A percentile compares a stretch with the other conserved stretches of the same genome.
Conservation (phyloP, 2,113 vertebrate genomes). For the Dascyllus trimaculatus region DNA sequence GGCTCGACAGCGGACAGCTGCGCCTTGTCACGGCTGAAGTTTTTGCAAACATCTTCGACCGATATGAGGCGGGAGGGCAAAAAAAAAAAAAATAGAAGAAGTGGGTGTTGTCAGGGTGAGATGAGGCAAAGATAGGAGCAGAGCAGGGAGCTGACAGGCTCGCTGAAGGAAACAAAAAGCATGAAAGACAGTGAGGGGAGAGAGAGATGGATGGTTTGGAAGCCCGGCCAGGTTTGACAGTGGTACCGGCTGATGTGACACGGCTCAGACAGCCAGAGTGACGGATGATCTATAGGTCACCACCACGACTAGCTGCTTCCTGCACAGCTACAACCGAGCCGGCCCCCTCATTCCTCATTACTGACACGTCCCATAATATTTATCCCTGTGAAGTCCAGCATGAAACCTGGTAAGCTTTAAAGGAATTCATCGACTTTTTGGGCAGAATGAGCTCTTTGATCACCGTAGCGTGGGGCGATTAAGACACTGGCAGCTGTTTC, state of each 20-base stretch:
- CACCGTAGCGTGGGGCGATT: slow-evolving; percentile 32
- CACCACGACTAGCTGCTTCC: slow-evolving; percentile 70
- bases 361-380: slow-evolving; percentile 79
- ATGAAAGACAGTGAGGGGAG: slow-evolving; percentile 8
- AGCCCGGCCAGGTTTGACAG: slow-evolving; percentile 56
- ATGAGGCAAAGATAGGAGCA: slow-evolving; percentile 42
- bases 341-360: slow-evolving; percentile 70
- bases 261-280: slow-evolving; percentile 62
- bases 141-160: slow-evolving; percentile 21
- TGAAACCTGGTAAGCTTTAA: slow-evolving; percentile 72
- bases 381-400: slow-evolving; percentile 69
- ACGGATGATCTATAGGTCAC: slow-evolving; percentile 75
- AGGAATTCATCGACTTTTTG: slow-evolving; percentile 58
- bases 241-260: slow-evolving; percentile 55
- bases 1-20: slow-evolving; percentile 65
- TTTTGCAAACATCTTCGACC: slow-evolving; percentile 60
- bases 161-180: slow-evolving; percentile 34
- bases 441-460: slow-evolving; percentile 71
- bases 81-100: slow-evolving; percentile 42
- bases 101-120: slow-evolving; percentile 53
- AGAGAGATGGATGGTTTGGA: slow-evolving; percentile 68
- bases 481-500: slow-evolving; percentile 59
- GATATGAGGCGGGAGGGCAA: slow-evolving; percentile 51
- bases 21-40: slow-evolving; percentile 62
- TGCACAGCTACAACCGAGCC: slow-evolving; percentile 49